Base-by-base conservation (phyloP, 1,140 invertebrate species). In the Batillaria attramentaria region DNA sequence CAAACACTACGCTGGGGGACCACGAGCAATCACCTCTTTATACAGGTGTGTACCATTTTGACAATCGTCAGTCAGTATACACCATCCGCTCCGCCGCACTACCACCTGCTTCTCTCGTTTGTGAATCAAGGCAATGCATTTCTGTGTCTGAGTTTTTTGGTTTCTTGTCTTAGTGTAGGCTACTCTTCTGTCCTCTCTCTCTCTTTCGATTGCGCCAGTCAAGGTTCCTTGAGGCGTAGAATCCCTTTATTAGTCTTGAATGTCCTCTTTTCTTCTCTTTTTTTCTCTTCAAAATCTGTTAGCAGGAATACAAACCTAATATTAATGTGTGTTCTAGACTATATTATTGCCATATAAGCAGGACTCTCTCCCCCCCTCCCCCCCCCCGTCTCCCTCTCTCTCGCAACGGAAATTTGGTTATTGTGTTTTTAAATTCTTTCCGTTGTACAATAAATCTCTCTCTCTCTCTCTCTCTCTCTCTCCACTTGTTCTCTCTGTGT, bases 21-120 rank as follows among this genome's bases (percentile, higher is more conserved):
- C 33, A 74, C 54, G 43, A 74, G 72, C 35, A 74, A 74, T 33
- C 72, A 74, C 54, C 46, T 74, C 50, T 74, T 74, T 57, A 74
- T 74, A 74, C 54, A 74, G 72, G 72, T 74, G 35, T 33, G 24
- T 72, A 50, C 10, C 46, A 13, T 13, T 10, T 13, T 50, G n/a
- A 50, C 46, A 50, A 24, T 10, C 10, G 24, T 13, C 46, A 50
- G 46, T 50, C 46, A 10, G 24, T 50, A 13, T 50, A n/a, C n/a
- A n/a, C n/a, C n/a, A n/a, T n/a, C n/a, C n/a, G n/a, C n/a, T n/a
- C n/a, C n/a, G n/a, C n/a, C n/a, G n/a, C n/a, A n/a, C n/a, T n/a
- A n/a, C n/a, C n/a, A n/a, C n/a, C n/a, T n/a, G n/a, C n/a, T n/a
- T n/a, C n/a, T n/a, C n/a, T n/a, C n/a, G n/a, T n/a, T n/a, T n/a